Evolutionary conservation across 1,140 invertebrate genomes (phyloP), one percentile per base, ranked within the genome.

Genomic region (Pseudobourletiella spinata): DNA sequence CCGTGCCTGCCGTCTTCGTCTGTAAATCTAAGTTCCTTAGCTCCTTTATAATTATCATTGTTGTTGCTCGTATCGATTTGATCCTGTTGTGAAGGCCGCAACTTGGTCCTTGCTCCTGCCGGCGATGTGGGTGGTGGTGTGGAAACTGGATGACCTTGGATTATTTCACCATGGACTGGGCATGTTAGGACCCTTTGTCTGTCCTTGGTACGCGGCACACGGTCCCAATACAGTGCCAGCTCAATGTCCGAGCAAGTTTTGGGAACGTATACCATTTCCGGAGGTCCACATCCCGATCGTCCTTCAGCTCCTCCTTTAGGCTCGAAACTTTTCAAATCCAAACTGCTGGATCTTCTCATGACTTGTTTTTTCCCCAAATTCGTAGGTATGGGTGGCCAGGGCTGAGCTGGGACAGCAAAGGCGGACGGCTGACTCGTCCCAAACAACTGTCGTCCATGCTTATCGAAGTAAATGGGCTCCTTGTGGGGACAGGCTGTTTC

Each of bases 351-450:
- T n/a, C n/a, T n/a, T 28, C 63, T 32, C 11, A 64, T 42, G 6
- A 64, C 63, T 59, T 42, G 59, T n/a, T 64, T 64, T 50, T 64
- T 64, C 1, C 20, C 26, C 32, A 64, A 30, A 46, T 64, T 64
- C 3, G 57, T 59, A 6, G 63, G 63, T 8, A 30, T 29, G 8
- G 63, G 63, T 14, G 63, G 63, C 35, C 57, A 59, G 14, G 63
- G 63, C 30, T 59, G 32, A 20, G 24, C 50, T n/a, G n/a, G n/a
- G 11, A 25, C 22, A 14, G 63, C 63, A 26, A 55, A 64, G 15
- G 57, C 63, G 18, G 57, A 42, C 26, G 63, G 63, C 24, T 16
- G 32, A 29, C 20, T 30, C 18, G 32, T 22, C 16, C 52, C 57
- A 55, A 55, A 55, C 24, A 64, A 20, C 30, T 29, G 46, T 60